Conservation (phyloP, 2,113 vertebrate genomes). For the Lipophrys pholis region DNA sequence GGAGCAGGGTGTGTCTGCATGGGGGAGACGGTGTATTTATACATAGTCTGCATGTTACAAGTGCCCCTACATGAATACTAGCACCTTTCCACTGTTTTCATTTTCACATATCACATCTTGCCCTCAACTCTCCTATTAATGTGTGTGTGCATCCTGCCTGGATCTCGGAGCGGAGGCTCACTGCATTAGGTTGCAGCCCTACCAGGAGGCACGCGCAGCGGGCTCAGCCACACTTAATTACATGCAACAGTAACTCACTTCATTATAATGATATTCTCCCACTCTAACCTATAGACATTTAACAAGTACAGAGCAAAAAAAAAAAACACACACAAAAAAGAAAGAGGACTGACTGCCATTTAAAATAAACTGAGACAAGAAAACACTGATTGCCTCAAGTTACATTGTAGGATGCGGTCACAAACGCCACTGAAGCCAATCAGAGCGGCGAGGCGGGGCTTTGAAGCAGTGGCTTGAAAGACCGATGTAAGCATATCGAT, state of each 20-base stretch:
- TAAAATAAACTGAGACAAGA: slow-evolving; percentile 22
- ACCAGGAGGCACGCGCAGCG: slow-evolving; percentile 72
- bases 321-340: no score
- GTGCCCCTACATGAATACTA: slow-evolving; percentile 19
- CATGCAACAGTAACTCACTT: slow-evolving; percentile 75
- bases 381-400: slow-evolving; percentile 39
- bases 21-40: slow-evolving; percentile 53
- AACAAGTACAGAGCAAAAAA: slow-evolving; percentile 41
- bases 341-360: slow-evolving; percentile 28
- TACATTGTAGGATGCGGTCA: slow-evolving; percentile 43
- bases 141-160: slow-evolving; percentile 2
- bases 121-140: slow-evolving; percentile 10
- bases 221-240: slow-evolving; percentile 75
- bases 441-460: slow-evolving; percentile 48
- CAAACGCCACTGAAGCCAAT: slow-evolving; percentile 59
- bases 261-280: slow-evolving; percentile 64
- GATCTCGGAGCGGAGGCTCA: slow-evolving; percentile 31
- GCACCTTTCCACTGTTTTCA: neutral
- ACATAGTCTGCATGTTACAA: slow-evolving; percentile 41
- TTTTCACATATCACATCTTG: slow-evolving; percentile 4
- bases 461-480: slow-evolving; percentile 60
- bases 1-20: slow-evolving; percentile 68
- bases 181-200: slow-evolving; percentile 46
- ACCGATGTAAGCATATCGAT: slow-evolving; percentile 70
- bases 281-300: slow-evolving; percentile 65